These are phyloP conservation scores for Agriotes lineatus DNA, from an alignment of 2,888 invertebrate genomes.

Conservation along the genomic window DNA sequence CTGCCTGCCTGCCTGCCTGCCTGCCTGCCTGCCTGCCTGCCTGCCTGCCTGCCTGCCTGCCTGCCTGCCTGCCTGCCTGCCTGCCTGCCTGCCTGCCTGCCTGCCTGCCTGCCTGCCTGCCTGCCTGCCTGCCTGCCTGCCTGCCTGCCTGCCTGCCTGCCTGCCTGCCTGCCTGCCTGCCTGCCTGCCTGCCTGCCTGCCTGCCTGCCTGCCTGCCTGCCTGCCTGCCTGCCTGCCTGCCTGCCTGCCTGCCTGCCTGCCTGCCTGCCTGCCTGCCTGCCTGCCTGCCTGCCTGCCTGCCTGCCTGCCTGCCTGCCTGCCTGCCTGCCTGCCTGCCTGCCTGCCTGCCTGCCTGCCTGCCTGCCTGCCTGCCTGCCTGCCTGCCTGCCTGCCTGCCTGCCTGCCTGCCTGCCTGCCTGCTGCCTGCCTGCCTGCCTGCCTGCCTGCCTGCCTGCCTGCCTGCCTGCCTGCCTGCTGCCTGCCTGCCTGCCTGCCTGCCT, in stretches of 20 bases:
- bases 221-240: conserved; percentile 40
- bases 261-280: too few relatives aligned
- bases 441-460: not conserved
- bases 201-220: conserved; percentile 11
- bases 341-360: too few relatives aligned
- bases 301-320: too few relatives aligned
- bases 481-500: not conserved
- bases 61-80: conserved; percentile 1
- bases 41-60: not conserved
- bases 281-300: too few relatives aligned
- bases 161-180: conserved; percentile 17
- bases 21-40: conserved; percentile 30
- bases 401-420: conserved; percentile 12
- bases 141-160: conserved; percentile 26
- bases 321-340: too few relatives aligned
- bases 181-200: not conserved
- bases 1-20: conserved; percentile 6
- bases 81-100: not conserved
- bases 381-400: too few relatives aligned
- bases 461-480: too few relatives aligned
- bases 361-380: too few relatives aligned
- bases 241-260: conserved; percentile 41
- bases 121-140: conserved; percentile 46
- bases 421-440: too few relatives aligned
- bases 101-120: conserved; percentile 26